phyloP scores from a whole-genome alignment of 2,113 vertebrate species.

The Sitta europaea region DNA sequence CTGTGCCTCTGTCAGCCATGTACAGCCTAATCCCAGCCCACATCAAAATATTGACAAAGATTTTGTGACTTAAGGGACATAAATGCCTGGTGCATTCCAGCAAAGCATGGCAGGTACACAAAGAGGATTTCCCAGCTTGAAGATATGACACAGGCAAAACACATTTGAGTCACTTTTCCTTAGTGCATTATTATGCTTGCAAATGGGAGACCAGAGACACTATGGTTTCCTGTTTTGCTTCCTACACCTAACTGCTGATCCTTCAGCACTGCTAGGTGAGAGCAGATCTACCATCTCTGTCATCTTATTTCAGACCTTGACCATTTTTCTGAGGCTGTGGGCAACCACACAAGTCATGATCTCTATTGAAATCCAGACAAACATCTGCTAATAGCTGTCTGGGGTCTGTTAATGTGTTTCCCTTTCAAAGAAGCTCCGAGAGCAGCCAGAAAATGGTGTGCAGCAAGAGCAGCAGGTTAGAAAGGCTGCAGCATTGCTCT shows the following conservation, averaged over 20 bases:
- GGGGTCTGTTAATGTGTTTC: not conserved
- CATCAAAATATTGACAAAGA: not conserved
- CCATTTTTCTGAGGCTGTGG: not conserved
- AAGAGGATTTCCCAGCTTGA: not conserved
- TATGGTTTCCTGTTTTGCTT: not conserved
- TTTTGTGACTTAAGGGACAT: not conserved
- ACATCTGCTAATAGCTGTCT: not conserved
- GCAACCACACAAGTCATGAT: not conserved
- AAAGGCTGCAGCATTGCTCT: slow-evolving; percentile 32
- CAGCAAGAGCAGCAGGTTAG: slow-evolving; percentile 18
- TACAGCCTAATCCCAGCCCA: not conserved
- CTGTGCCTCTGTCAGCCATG: not conserved
- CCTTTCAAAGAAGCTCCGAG: not conserved
- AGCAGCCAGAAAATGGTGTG: not conserved
- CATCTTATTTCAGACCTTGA: not conserved
- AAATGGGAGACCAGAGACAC: not conserved
- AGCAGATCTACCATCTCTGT: not conserved
- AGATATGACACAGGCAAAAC: not conserved
- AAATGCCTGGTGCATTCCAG: not conserved
- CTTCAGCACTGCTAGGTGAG: not conserved
- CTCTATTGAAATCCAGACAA: not conserved
- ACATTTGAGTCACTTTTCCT: not conserved
- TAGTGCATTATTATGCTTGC: not conserved
- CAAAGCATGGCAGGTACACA: not conserved
- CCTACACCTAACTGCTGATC: not conserved